Evolutionary conservation across 2,888 invertebrate species (phyloP), one percentile per base, ranked within the genome.

Genomic region (Masnerella sp.): DNA sequence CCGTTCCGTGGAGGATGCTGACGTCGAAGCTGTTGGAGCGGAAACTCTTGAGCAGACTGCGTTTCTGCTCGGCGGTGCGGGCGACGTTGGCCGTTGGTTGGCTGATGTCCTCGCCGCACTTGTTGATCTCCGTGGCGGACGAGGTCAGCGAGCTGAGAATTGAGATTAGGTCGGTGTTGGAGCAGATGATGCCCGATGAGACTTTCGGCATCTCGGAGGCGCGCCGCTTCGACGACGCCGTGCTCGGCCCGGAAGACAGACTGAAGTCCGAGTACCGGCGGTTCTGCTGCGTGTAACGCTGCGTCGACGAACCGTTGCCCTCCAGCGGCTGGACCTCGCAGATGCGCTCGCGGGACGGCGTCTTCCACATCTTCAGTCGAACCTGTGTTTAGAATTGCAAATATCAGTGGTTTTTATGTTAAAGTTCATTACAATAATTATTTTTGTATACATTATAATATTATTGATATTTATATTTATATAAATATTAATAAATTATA

Each of bases 11-110:
- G 34, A 95, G 89, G 15, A 94, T 90, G 14, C 95, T 94, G 0
- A 94, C 92, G 85, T 95, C 95, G 81, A 95, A 95, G 86, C 95
- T 95, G 87, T 94, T 95, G 11, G 95, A 95, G 56, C 95, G 92
- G 84, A 91, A 93, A 75, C 92, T 93, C 74, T 91, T 92, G 62
- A 93, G 88, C 52, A 90, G 89, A 71, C 89, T 89, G 17, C 90
- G 88, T 75, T 90, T 91, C 64, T 91, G 91, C 65, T 89, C 89
- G 59, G 83, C 72, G 8, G 79, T 83, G 74, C 56, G 64, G 78
- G 64, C 36, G 22, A 61, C 72, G 7, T 32, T 47, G 18, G n/a
- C 11, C 9, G 3, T 30, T n/a, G 30, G n/a, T 30, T 8, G 30
- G 8, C 79, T 61, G 8, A 54, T 14, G 36, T 81, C 82, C 0